Evolutionary conservation across 30 jellyfish, hydroid and myxozoan species (phyloP), one percentile per base, ranked within the genome.

Genomic region (Turritopsis rubra): DNA sequence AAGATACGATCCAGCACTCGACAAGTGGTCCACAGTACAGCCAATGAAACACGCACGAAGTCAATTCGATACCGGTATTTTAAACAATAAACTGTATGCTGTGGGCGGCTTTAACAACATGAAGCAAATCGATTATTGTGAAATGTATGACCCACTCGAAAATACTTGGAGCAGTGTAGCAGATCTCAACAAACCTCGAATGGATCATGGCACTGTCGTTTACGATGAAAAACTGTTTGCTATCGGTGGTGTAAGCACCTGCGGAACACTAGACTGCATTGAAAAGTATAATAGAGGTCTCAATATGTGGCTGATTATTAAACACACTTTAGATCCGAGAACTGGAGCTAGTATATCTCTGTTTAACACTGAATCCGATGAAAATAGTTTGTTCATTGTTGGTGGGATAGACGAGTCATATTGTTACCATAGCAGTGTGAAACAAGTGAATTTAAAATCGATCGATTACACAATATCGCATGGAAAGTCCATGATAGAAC

Each of bases 391-490:
- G 30, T 68, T n/a, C 30, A 68, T 68, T 0, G 30, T 9, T 7
- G 77, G 77, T 68, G 77, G 77, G 30, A 68, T 68, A 0, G 77
- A 27, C 31, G 77, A 23, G 30, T n/a, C 31, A 9, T 27, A 19
- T 68, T 68, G 77, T 68, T 68, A 68, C 77, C 77, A 68, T 68
- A 68, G 30, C 21, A 68, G 77, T 0, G 77, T 68, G 30, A 68
- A 68, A 22, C 28, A 68, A 1, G 8, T 68, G 9, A 68, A 68
- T 22, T 19, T 68, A 16, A 68, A 68, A 27, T 68, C 77, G 28
- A 68, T 68, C 30, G 77, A 68, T 1, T 68, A 68, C 30, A n/a
- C 77, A 9, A 68, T 68, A 68, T 7, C 77, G 30, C 30, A 27
- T 19, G 77, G 77, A 0, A 68, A 68, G 21, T 27, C 77, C 9